Evolutionary conservation across 2,797 vertebrate genomes (phyloP), one percentile per base, ranked within the genome.

Genomic region (Lepilemur ruficaudatus): DNA sequence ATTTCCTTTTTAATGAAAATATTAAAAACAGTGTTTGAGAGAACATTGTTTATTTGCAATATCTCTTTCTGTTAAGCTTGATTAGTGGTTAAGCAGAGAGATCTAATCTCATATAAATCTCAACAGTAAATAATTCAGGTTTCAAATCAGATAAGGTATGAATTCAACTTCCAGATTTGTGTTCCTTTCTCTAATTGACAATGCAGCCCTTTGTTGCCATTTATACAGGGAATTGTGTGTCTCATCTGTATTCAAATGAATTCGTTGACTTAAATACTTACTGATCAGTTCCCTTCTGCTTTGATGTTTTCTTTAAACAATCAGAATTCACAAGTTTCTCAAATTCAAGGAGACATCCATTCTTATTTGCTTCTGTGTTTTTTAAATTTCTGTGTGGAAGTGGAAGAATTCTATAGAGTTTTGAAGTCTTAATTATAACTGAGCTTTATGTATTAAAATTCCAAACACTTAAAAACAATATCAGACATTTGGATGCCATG

Each of bases 111-210:
- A 91, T 61, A 94, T 83, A 97, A 96, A 94, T 96, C 88, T 92
- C 93, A 92, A 89, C 30, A 89, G 92, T 89, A 97, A 98, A 98
- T 94, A 89, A 96, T 97, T 95, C 96, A 96, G 79, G 85, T 94
- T 97, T 97, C 76, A 94, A 95, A 84, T 94, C 73, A 91, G 79
- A 3, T 65, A 87, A 95, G 57, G 57, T 1, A n/a, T 87, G 93
- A 88, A 95, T 96, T 89, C 92, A 93, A 91, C 91, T 96, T 76
- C 83, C 79, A 97, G 12, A 95, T 93, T 96, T 96, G 78, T 97
- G 82, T 82, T 94, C 63, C 57, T 93, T 93, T 89, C 80, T 97
- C 76, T 96, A 93, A 96, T 88, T 95, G 94, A 94, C 80, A 93
- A 61, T 73, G 25, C 28, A 72, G 67, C 1, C 46, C 70, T 69